phyloP scores from a whole-genome alignment of 2,888 invertebrate genomes.

The Oscheius sp. region DNA sequence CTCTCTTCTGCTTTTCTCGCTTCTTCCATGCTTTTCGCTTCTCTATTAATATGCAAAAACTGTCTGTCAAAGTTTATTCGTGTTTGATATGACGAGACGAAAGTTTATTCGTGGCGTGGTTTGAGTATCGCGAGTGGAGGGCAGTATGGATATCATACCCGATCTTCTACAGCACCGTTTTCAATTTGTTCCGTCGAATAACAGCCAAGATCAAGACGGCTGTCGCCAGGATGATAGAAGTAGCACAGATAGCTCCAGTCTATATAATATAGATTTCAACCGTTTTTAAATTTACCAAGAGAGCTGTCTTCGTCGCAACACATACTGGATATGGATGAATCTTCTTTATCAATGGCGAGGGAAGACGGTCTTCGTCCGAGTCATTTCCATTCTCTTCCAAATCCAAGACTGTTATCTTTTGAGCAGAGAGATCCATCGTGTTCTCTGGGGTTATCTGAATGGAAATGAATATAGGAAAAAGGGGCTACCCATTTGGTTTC shows the following conservation, averaged over 20 bases:
- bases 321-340: background rate
- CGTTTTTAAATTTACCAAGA: no score
- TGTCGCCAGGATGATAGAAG: background rate
- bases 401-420: conserved; percentile 67
- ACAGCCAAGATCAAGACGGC: conserved; percentile 2
- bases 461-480: no score
- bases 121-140: conserved; percentile 18
- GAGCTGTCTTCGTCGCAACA: conserved; percentile 1
- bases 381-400: conserved; percentile 57
- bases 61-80: no score
- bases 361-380: background rate
- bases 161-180: conserved; percentile 10
- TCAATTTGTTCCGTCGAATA: conserved; percentile 7
- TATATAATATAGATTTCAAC: no score
- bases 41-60: no score
- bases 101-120: conserved; percentile 1
- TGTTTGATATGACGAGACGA: no score
- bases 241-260: conserved; percentile 17
- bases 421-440: conserved; percentile 67
- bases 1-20: background rate
- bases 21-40: no score
- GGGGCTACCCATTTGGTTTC: conserved; percentile 10
- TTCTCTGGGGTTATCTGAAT: conserved; percentile 40
- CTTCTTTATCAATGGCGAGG: background rate
- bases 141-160: conserved; percentile 3